Evolutionary conservation across 2,797 vertebrate genomes (phyloP).

Genomic region (Potorous gilbertii): DNA sequence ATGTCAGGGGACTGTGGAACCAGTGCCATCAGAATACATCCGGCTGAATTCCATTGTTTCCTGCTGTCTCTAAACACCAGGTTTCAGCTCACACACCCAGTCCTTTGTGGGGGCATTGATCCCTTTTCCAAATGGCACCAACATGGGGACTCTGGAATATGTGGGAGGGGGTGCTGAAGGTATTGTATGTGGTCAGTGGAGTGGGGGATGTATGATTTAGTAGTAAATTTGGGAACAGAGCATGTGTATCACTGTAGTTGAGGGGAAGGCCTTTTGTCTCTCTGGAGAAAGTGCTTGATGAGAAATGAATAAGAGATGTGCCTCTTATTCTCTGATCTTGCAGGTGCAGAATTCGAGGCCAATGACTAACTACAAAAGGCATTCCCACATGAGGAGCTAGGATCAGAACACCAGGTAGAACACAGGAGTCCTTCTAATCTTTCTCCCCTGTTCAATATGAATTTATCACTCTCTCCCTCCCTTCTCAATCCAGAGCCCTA

Average conservation of each 20-base stretch:
- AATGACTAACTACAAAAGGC: constrained; percentile 43
- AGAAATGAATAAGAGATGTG: constrained; percentile 51
- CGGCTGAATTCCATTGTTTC: constrained; percentile 17
- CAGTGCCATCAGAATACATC: not conserved
- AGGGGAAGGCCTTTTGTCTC: constrained; percentile 24
- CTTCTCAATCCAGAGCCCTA: constrained; percentile 13
- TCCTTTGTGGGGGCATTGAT: not conserved
- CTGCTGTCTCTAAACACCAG: not conserved
- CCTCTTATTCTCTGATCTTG: constrained; percentile 66
- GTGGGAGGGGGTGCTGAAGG: not conserved
- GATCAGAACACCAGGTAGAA: constrained; percentile 38
- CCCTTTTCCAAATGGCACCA: constrained; percentile 7
- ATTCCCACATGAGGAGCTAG: constrained; percentile 43
- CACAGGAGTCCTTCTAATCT: not conserved
- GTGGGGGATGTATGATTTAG: constrained; percentile 16
- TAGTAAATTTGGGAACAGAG: not conserved
- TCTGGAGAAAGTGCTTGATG: not conserved
- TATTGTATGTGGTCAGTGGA: not conserved
- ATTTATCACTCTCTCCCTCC: not conserved
- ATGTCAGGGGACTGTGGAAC: constrained; percentile 51
- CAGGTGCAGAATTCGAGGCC: constrained; percentile 56
- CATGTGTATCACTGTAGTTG: not conserved
- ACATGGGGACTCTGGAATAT: constrained; percentile 13
- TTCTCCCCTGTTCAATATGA: not conserved
- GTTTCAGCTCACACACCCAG: not conserved